phyloP scores from a whole-genome alignment of 2,888 invertebrate species.

The Sminthurinus aureus region DNA sequence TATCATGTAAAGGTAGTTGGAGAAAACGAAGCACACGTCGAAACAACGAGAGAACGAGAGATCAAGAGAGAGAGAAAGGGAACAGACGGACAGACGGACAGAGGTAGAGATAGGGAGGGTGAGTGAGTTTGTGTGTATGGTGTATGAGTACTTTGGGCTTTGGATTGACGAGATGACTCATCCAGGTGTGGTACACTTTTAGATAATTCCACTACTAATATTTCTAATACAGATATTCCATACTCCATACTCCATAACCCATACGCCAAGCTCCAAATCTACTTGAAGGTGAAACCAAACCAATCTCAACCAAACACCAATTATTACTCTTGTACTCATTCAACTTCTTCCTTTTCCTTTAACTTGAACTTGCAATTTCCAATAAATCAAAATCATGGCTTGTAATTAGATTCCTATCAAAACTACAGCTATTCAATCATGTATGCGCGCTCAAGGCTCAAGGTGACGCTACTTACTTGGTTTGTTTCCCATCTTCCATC shows the following conservation, averaged over 20 bases:
- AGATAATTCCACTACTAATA: no score
- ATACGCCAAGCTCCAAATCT: no score
- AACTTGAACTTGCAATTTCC: no score
- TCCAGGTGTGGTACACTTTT: constrained; percentile 54
- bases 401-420: no score
- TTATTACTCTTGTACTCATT: constrained; percentile 9
- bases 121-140: background rate
- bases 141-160: background rate
- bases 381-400: no score
- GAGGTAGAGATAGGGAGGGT: background rate
- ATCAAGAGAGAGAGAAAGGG: background rate
- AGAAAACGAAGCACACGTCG: background rate
- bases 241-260: background rate
- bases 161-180: constrained; percentile 47
- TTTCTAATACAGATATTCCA: background rate
- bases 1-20: no score
- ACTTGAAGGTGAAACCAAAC: constrained; percentile 11
- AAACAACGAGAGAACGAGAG: background rate
- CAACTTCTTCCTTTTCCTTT: background rate
- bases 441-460: no score
- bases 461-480: no score
- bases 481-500: no score
- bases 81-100: background rate
- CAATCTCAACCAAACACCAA: background rate
- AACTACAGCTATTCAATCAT: no score